Evolutionary conservation across 2,888 invertebrate genomes (phyloP), one percentile per base, ranked within the genome.

Genomic region (Lithodes maja): DNA sequence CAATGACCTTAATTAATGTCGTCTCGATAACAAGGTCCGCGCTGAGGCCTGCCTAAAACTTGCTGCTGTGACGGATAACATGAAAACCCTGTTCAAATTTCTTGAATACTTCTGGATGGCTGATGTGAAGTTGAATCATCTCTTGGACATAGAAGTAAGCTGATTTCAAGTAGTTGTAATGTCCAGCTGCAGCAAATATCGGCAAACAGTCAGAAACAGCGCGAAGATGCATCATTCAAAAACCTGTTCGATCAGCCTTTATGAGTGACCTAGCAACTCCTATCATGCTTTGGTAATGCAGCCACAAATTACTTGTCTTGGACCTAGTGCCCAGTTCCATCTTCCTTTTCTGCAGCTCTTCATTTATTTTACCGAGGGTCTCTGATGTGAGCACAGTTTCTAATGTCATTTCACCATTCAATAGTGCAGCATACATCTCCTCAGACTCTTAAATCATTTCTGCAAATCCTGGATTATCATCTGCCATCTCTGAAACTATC

Each of bases 131-230:
- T 12, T 80, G 53, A 80, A 5, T 17, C 77, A 77, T 77, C 50
- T 77, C 77, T 77, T 77, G 78, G 53, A 78, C 78, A 78, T 78
- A 78, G 52, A 78, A 78, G n/a, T 78, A 53, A 78, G 53, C 78
- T 50, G 52, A 78, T 53, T 78, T 78, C 68, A 61, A 69, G 82
- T 68, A 69, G 68, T 68, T 50, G 52, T 52, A 78, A 52, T 78
- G 53, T 15, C 53, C 52, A 78, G 78, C 78, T 78, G 53, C 78
- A 78, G 78, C 54, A 53, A 71, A 83, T 83, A 71, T 83, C 9
- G 71, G 50, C 33, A 69, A 54, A 71, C 77, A 33, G 17, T 77
- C 49, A 77, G 77, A 77, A 77, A 77, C 33, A 49, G 33, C 77
- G 33, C 77, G 77, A 69, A 71, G 83, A 53, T n/a, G 83, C 83